phyloP scores from a whole-genome alignment of 2,113 vertebrate genomes.

The Corydoras sp. region DNA sequence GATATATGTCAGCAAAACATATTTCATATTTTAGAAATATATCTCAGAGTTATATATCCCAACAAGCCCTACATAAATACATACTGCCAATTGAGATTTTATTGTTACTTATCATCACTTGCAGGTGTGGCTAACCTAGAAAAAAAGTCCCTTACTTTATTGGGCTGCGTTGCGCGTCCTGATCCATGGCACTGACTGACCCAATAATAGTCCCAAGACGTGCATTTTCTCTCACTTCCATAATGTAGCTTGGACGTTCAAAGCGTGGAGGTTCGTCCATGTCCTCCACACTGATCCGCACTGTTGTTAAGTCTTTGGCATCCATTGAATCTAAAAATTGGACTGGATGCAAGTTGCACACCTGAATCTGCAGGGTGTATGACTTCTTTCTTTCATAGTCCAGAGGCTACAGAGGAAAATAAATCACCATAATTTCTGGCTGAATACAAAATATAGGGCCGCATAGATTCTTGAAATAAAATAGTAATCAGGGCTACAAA shows the following conservation, averaged over 20 bases:
- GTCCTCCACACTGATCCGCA: slow-evolving; percentile 80
- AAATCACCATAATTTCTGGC: slow-evolving; percentile 19
- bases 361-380: slow-evolving; percentile 84
- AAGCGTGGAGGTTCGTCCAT: slow-evolving; percentile 89
- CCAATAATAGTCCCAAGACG: slow-evolving; percentile 73
- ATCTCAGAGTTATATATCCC: no score
- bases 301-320: slow-evolving; percentile 75
- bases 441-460: background rate
- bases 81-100: no score
- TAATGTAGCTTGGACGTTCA: slow-evolving; percentile 75
- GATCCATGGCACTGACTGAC: slow-evolving; percentile 80
- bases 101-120: no score
- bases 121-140: no score
- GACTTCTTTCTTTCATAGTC: slow-evolving; percentile 87
- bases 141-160: slow-evolving; percentile 44
- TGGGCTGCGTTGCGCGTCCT: slow-evolving; percentile 72
- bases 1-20: no score
- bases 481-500: background rate
- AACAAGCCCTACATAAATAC: no score
- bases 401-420: slow-evolving; percentile 63
- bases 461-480: slow-evolving; percentile 22
- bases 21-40: no score
- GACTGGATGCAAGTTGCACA: slow-evolving; percentile 77
- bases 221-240: slow-evolving; percentile 86
- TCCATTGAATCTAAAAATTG: slow-evolving; percentile 72